Evolutionary conservation across 2,888 invertebrate genomes (phyloP), one percentile per base, ranked within the genome.

Genomic region (Labia minor): DNA sequence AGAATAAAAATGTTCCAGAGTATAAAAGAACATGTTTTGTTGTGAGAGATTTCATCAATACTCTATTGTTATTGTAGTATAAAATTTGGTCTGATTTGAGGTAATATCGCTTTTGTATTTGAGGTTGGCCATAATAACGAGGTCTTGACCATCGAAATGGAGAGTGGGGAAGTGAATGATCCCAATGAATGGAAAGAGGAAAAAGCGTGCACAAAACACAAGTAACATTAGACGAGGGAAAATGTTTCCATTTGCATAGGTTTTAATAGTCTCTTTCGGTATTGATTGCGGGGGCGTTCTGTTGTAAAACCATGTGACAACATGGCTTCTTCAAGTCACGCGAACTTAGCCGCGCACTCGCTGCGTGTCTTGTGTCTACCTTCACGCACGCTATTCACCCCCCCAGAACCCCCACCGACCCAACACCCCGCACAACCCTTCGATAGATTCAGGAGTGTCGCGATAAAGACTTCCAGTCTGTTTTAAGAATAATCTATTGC

Each of bases 271-370:
- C 49, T 49, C 49, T 49, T 49, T 49, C 14, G 49, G 49, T 49
- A 49, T 49, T 49, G 49, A 49, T 49, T 49, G 49, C 16, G 16
- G 49, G 49, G 49, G 14, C 16, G 49, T 68, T 65, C 49, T 19
- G 62, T 65, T 68, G 68, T 68, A 67, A 68, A 66, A 68, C 68
- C 67, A 68, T 66, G 68, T 68, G 68, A 37, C 66, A 68, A 68
- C 68, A 68, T 67, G 65, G 65, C 37, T 37, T n/a, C 18, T 33
- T 49, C 49, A 16, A 49, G 49, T 49, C 49, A 49, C 49, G 49
- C 49, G 49, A 49, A 49, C n/a, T 49, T 16, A 49, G 49, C 49
- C 49, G 49, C 49, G 49, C 14, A 3, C 2, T 14, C 14, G 49
- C 49, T 49, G 49, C 49, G 49, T 49, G 49, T 49, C 16, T 49